A percentile compares a stretch with the other conserved stretches of the same genome.
Conservation (phyloP, 2,797 vertebrate species). For the Propithecus perrieri region DNA sequence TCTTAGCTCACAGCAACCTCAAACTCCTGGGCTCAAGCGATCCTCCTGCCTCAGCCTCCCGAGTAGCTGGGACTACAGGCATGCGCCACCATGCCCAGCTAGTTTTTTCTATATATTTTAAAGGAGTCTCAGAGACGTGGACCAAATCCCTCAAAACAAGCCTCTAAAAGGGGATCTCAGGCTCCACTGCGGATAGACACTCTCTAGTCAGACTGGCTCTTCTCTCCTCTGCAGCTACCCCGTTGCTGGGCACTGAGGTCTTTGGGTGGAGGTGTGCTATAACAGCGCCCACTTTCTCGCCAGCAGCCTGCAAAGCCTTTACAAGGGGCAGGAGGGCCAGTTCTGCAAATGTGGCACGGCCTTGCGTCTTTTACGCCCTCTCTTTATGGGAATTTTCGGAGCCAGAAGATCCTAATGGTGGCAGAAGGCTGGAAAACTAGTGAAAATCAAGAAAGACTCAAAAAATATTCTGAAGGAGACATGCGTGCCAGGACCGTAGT, state of each 20-base stretch:
- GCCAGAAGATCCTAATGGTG: not conserved
- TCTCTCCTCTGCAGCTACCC: not conserved
- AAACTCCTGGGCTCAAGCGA: no score
- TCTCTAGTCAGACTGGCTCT: not conserved
- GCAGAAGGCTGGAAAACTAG: not conserved
- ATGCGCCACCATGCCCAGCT: no score
- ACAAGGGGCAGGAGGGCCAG: not conserved
- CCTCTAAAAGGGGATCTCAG: no score
- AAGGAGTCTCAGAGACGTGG: accelerated
- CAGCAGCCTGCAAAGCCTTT: not conserved
- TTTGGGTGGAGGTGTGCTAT: not conserved
- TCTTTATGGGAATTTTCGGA: not conserved
- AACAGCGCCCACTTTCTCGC: not conserved
- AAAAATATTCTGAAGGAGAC: not conserved
- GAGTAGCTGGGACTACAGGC: no score
- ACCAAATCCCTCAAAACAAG: no score
- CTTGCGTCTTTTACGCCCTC: not conserved
- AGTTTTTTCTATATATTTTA: no score
- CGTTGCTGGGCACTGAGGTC: no score
- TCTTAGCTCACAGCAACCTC: no score
- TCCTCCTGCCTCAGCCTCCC: no score
- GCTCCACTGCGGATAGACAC: no score
- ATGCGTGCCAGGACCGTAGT: not conserved
- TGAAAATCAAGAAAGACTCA: not conserved
- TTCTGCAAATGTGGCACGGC: not conserved